phyloP scores from a whole-genome alignment of 2,797 vertebrate genomes.

The Lates japonicus region DNA sequence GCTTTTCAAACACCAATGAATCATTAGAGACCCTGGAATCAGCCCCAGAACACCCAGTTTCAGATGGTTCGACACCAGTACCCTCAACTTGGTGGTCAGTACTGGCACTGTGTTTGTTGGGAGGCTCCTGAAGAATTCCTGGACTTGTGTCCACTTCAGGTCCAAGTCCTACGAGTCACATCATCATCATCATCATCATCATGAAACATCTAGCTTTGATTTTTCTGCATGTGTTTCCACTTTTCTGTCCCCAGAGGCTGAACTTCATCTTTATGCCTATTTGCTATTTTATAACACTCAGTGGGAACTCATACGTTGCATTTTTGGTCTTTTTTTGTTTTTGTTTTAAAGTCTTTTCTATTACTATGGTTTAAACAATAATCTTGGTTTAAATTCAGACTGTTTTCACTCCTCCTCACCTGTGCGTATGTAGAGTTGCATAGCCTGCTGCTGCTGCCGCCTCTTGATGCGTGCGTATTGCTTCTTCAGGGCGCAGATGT shows the following conservation, averaged over 20 bases:
- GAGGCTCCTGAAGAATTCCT: conserved; percentile 85
- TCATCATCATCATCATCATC: conserved; percentile 46
- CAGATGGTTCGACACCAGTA: conserved; percentile 42
- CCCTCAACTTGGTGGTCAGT: conserved; percentile 63
- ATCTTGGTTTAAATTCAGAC: too few species aligned
- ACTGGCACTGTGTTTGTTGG: conserved; percentile 81
- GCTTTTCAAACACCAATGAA: neutral
- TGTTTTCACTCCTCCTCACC: conserved; percentile 79
- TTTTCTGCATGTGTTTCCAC: neutral
- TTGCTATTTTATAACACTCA: neutral
- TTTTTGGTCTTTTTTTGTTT: too few species aligned
- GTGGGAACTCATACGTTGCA: neutral
- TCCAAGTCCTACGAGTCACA: conserved; percentile 84
- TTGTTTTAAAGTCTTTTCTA: too few species aligned
- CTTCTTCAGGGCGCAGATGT: conserved; percentile 94
- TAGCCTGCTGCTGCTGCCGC: conserved; percentile 95
- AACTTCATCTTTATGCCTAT: neutral
- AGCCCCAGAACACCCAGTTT: conserved; percentile 36
- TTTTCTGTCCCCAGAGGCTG: neutral
- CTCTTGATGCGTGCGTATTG: conserved; percentile 96
- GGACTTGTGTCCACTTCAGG: conserved; percentile 85
- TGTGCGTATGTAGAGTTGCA: conserved; percentile 94
- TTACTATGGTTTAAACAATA: neutral
- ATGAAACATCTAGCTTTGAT: conserved; percentile 28
- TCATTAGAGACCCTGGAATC: conserved; percentile 10